Evolutionary conservation across 64 coral and sea anemone species (phyloP).

Genomic region (Anthopleura sola): DNA sequence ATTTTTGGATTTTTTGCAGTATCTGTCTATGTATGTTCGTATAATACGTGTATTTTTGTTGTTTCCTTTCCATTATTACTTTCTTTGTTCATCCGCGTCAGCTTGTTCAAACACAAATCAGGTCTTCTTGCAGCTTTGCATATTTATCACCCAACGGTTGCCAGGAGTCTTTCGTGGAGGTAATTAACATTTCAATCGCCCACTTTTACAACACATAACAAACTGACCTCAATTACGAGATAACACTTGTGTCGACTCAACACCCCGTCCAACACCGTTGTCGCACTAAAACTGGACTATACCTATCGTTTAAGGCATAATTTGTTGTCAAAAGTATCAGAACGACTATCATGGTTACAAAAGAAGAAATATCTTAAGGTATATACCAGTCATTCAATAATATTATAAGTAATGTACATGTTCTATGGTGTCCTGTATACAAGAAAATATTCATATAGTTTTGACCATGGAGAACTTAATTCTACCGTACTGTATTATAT

Average conservation of each 20-base stretch:
- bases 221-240: neutral
- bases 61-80: neutral
- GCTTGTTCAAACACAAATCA: constrained; percentile 10
- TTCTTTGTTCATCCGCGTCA: constrained; percentile 9
- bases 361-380: neutral
- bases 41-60: neutral
- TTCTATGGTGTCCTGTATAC: neutral
- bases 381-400: neutral
- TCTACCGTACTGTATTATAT: too few species aligned
- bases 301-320: neutral
- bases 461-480: neutral
- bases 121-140: neutral
- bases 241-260: neutral
- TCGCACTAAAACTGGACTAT: neutral
- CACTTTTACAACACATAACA: neutral
- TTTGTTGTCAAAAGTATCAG: neutral
- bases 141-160: neutral
- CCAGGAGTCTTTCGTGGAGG: neutral
- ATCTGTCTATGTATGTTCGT: neutral
- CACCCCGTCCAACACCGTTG: neutral
- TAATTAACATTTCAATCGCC: neutral
- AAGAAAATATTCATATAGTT: neutral
- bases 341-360: neutral
- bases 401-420: neutral
- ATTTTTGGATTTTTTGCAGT: neutral